Evolutionary conservation across 2,113 vertebrate genomes (phyloP).

Genomic region (Numida meleagris): DNA sequence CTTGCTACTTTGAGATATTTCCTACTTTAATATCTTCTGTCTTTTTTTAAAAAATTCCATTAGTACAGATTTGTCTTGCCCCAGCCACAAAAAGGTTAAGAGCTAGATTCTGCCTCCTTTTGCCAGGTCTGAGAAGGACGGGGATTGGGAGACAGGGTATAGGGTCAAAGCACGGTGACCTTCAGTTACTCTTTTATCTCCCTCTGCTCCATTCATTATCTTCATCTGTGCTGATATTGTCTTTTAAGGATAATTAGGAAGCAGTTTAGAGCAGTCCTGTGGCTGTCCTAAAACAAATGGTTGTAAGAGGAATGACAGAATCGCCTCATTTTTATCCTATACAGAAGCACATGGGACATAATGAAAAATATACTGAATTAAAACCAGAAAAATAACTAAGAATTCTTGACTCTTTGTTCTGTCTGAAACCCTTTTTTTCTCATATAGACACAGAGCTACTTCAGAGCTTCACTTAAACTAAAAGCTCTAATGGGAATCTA

Average conservation of each 20-base stretch:
- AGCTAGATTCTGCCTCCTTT: background rate
- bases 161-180: background rate
- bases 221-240: slow-evolving; percentile 35
- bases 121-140: background rate
- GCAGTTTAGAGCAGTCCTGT: slow-evolving; percentile 18
- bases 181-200: slow-evolving; percentile 18
- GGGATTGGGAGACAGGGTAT: background rate
- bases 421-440: background rate
- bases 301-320: slow-evolving; percentile 1
- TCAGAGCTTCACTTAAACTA: slow-evolving; percentile 9
- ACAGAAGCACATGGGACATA: background rate
- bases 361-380: slow-evolving; percentile 40
- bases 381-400: slow-evolving; percentile 5
- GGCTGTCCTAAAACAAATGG: slow-evolving; percentile 1
- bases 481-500: background rate
- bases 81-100: background rate
- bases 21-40: no score
- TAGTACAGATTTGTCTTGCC: background rate
- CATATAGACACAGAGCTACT: background rate
- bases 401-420: background rate
- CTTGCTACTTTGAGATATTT: background rate
- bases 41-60: no score
- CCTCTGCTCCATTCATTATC: slow-evolving; percentile 29
- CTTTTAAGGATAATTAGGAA: slow-evolving; percentile 49
- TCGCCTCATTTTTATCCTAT: background rate